Percentiles rank a stretch among this genome's conserved stretches.
phyloP scores from a whole-genome alignment of 2,888 invertebrate genomes.

The Drosophila flavopinicola region DNA sequence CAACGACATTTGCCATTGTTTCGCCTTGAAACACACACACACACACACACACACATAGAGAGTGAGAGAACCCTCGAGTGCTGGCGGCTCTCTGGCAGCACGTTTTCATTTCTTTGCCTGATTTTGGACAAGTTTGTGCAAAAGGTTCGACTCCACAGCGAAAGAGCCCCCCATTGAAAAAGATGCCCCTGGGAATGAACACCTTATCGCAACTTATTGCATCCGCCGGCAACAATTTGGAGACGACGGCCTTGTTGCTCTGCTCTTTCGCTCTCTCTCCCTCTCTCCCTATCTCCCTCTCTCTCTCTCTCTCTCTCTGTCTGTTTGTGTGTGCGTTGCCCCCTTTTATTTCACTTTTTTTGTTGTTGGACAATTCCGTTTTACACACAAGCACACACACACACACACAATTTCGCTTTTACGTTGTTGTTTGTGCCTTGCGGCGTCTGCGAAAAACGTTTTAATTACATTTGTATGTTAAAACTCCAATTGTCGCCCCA shows the following conservation, averaged over 20 bases:
- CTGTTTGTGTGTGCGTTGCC: slow-evolving; percentile 35
- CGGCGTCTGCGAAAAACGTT: slow-evolving; percentile 79
- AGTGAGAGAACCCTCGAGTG: slow-evolving; percentile 48
- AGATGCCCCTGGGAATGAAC: slow-evolving; percentile 75
- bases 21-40: slow-evolving; percentile 45
- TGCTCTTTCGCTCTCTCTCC: slow-evolving; percentile 5
- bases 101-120: slow-evolving; percentile 60
- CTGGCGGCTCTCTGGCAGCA: slow-evolving; percentile 28
- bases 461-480: slow-evolving; percentile 81
- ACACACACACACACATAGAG: slow-evolving; percentile 17
- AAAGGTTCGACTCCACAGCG: slow-evolving; percentile 25
- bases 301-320: slow-evolving; percentile 1
- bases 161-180: slow-evolving; percentile 34
- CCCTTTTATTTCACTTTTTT: slow-evolving; percentile 39
- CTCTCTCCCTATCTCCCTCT: slow-evolving; percentile 6
- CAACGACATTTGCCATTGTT: slow-evolving; percentile 77
- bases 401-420: slow-evolving; percentile 48
- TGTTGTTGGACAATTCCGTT: slow-evolving; percentile 64
- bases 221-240: slow-evolving; percentile 79
- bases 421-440: slow-evolving; percentile 54
- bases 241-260: slow-evolving; percentile 69
- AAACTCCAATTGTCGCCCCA: slow-evolving; percentile 77
- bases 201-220: slow-evolving; percentile 80
- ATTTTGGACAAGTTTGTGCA: slow-evolving; percentile 73
- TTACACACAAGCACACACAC: slow-evolving; percentile 40